phyloP scores from a whole-genome alignment of 2,888 invertebrate genomes.

The Agonum fuliginosum region DNA sequence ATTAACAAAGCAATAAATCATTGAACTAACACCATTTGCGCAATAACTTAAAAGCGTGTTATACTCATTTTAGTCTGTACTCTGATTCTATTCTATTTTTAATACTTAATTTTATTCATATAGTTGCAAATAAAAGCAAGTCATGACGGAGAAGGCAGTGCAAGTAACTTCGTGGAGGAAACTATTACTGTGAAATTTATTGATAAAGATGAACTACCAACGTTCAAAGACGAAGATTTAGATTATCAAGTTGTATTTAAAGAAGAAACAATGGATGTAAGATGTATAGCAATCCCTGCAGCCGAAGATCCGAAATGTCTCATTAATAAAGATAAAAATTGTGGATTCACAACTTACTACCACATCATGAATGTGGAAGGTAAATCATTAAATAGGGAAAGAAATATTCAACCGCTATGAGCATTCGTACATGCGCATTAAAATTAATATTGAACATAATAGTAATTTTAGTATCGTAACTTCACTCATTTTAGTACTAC shows the following conservation, averaged over 20 bases:
- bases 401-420: no score
- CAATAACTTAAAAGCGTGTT: no score
- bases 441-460: no score
- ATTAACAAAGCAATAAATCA: no score
- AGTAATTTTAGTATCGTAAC: no score
- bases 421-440: no score
- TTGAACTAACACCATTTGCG: no score
- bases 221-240: conserved; percentile 69
- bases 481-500: no score
- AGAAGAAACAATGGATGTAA: background rate
- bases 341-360: conserved; percentile 30
- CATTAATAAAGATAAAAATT: conserved; percentile 44
- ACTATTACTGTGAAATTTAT: conserved; percentile 72
- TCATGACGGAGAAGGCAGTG: conserved; percentile 72
- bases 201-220: conserved; percentile 73
- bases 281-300: conserved; percentile 40
- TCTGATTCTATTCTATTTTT: no score
- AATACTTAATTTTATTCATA: conserved; percentile 43
- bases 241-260: conserved; percentile 48
- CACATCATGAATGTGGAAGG: conserved; percentile 31
- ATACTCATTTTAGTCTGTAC: background rate
- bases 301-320: conserved; percentile 58
- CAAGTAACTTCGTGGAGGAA: conserved; percentile 68
- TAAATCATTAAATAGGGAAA: no score
- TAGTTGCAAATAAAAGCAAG: conserved; percentile 74